Evolutionary conservation across 2,113 vertebrate species (phyloP).

Genomic region (Corvus moneduloides): DNA sequence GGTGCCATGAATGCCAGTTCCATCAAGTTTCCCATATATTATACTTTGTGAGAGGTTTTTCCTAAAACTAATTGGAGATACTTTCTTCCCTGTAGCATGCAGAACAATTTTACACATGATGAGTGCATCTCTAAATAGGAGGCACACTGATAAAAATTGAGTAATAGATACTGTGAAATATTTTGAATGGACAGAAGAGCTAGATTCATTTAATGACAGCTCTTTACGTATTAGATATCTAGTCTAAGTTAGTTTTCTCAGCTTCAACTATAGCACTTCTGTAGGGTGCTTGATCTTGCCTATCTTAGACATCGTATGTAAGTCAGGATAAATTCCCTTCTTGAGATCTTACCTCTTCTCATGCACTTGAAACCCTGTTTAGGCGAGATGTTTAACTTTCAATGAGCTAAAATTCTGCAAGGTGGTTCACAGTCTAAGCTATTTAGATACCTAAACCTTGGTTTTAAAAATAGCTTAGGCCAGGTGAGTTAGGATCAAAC

Average conservation of each 20-base stretch:
- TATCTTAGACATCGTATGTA: not conserved
- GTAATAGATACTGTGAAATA: not conserved
- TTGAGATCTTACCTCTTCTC: not conserved
- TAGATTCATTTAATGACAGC: not conserved
- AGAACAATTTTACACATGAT: not conserved
- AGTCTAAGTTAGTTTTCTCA: not conserved
- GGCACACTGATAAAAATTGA: not conserved
- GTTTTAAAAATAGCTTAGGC: not conserved
- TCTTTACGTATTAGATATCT: not conserved
- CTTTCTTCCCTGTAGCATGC: not conserved
- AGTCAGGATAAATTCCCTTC: not conserved
- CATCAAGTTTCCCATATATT: not conserved
- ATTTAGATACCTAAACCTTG: not conserved
- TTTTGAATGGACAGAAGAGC: not conserved
- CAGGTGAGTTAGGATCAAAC: not conserved
- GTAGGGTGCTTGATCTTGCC: not conserved
- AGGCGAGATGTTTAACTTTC: not conserved
- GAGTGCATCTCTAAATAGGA: not conserved
- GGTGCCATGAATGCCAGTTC: not conserved
- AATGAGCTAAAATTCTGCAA: not conserved
- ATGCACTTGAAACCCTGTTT: not conserved
- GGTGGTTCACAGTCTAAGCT: not conserved
- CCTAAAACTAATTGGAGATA: not conserved
- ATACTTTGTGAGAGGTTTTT: not conserved
- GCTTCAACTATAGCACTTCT: not conserved